A percentile compares a stretch with the other conserved stretches of the same genome.
These are phyloP conservation scores for Platysternon megacephalum DNA, from an alignment of 2,113 vertebrate genomes.

Conservation along the genomic window DNA sequence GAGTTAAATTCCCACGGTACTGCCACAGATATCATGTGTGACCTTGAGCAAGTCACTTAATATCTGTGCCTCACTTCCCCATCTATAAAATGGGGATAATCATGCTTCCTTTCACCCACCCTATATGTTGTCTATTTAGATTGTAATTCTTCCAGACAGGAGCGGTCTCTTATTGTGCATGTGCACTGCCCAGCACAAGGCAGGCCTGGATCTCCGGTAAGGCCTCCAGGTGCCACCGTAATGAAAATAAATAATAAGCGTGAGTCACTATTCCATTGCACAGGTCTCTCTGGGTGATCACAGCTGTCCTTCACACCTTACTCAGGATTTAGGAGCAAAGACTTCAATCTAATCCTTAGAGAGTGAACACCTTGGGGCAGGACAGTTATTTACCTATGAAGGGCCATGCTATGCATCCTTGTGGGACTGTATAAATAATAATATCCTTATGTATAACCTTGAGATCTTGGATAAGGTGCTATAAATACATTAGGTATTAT, in stretches of 20 bases:
- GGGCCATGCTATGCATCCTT: not conserved
- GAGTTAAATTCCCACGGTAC: not conserved
- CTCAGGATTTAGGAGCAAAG: not conserved
- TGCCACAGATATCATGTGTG: not conserved
- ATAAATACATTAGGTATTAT: not conserved
- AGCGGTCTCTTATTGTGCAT: not conserved
- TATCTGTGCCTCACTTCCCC: too few species aligned
- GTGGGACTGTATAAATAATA: not conserved
- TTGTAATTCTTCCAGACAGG: not conserved
- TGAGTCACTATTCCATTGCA: not conserved
- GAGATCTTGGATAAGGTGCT: not conserved
- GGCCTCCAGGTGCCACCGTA: not conserved
- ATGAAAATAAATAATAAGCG: not conserved
- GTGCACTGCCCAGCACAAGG: not conserved
- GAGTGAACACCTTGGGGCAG: not conserved
- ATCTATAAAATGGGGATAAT: too few species aligned
- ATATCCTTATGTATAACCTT: not conserved
- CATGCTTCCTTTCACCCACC: not conserved
- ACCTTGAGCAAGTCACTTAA: too few species aligned
- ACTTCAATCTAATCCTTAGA: not conserved
- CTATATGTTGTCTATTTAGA: not conserved
- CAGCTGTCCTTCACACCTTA: not conserved
- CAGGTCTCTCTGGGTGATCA: not conserved
- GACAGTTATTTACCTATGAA: not conserved
- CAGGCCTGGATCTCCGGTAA: not conserved